Evolutionary conservation across 2,888 invertebrate genomes (phyloP).

Genomic region (Molanna angustata): DNA sequence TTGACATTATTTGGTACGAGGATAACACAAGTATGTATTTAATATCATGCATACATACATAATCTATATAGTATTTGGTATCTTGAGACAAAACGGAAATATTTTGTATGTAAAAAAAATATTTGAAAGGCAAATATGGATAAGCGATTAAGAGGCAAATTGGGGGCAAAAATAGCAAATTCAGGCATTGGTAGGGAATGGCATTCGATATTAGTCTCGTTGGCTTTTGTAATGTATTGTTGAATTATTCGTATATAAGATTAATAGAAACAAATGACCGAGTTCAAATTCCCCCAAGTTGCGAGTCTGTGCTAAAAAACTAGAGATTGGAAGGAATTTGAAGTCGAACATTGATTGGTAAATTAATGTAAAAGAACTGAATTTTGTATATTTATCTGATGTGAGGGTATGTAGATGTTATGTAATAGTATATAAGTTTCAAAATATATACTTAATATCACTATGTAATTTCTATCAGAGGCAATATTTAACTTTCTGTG

Average conservation of each 20-base stretch:
- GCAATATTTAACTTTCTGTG: conserved; percentile 18
- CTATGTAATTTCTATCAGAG: conserved; percentile 17
- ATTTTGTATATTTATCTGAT: conserved; percentile 32
- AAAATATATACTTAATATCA: conserved; percentile 15
- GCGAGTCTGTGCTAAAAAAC: too few relatives aligned
- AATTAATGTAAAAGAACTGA: conserved; percentile 32
- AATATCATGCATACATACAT: too few relatives aligned
- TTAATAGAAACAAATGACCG: conserved; percentile 10
- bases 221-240: conserved; percentile 28
- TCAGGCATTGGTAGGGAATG: conserved; percentile 33
- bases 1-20: too few relatives aligned
- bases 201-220: conserved; percentile 7
- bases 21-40: too few relatives aligned
- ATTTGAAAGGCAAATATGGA: conserved; percentile 19
- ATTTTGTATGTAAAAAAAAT: too few relatives aligned
- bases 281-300: conserved; percentile 13
- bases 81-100: too few relatives aligned
- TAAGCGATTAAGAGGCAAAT: conserved; percentile 19
- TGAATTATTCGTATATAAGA: conserved; percentile 27
- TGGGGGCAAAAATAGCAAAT: conserved; percentile 28
- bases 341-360: too few relatives aligned
- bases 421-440: conserved; percentile 19
- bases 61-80: too few relatives aligned
- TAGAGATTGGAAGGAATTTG: background rate
- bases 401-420: conserved; percentile 30